Percentiles rank a stretch among this genome's conserved stretches.
Conservation (phyloP, 2,888 invertebrate genomes). For the Hydropsyche betteni region DNA sequence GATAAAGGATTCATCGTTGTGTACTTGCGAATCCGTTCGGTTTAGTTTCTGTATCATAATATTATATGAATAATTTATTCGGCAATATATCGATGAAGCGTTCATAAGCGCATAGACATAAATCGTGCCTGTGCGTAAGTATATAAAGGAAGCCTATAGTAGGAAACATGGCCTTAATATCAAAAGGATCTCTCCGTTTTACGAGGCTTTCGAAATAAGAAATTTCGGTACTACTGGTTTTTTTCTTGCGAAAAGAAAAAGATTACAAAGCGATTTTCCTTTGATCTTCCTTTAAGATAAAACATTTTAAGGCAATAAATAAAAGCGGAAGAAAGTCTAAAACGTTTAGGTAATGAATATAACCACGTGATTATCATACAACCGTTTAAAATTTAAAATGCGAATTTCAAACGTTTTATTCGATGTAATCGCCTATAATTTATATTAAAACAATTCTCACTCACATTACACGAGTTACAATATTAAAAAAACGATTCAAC, state of each 20-base stretch:
- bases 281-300: constrained; percentile 25
- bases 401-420: neutral
- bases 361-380: constrained; percentile 13
- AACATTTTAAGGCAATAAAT: constrained; percentile 23
- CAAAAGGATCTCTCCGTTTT: constrained; percentile 23
- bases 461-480: too few relatives aligned
- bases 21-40: neutral
- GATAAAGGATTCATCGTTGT: neutral
- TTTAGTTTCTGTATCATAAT: neutral
- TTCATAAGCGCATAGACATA: too few relatives aligned
- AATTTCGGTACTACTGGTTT: constrained; percentile 28
- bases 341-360: constrained; percentile 14
- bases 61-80: constrained; percentile 9
- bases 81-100: constrained; percentile 1
- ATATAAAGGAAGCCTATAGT: neutral
- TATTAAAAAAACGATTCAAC: too few relatives aligned
- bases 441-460: too few relatives aligned
- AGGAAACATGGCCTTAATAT: constrained; percentile 13
- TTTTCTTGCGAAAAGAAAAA: constrained; percentile 26
- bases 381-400: neutral
- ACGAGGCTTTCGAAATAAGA: constrained; percentile 28
- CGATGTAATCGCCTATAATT: neutral
- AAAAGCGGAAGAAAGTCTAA: constrained; percentile 5
- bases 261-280: constrained; percentile 30
- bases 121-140: neutral